Conservation (phyloP, 2,113 vertebrate species). For the Plestiodon gilberti region DNA sequence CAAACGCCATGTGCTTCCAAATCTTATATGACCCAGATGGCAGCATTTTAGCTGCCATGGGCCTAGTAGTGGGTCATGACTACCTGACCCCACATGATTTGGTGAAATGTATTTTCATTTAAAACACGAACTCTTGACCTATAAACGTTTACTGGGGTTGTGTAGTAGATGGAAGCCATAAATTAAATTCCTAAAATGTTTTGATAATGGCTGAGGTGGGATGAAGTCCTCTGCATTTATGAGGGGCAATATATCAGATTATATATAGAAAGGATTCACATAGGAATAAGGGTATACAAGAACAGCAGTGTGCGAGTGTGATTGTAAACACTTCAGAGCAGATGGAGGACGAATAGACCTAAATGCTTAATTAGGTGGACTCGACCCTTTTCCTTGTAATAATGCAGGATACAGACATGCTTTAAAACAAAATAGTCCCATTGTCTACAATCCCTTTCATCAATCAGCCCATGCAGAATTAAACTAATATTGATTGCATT, state of each 20-base stretch:
- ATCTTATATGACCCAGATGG: background rate
- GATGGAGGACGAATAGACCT: background rate
- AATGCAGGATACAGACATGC: background rate
- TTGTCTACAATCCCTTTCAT: background rate
- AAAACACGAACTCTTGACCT: background rate
- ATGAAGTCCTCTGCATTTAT: background rate
- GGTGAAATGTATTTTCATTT: constrained; percentile 29
- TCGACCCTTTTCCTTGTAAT: background rate
- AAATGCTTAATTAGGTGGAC: background rate
- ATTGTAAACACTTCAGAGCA: background rate
- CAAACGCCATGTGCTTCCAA: background rate
- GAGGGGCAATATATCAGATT: background rate
- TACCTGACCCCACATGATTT: background rate
- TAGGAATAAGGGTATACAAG: too few relatives aligned
- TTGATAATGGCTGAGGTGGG: background rate
- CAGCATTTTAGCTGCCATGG: background rate
- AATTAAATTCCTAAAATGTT: constrained; percentile 5
- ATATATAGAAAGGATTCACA: background rate
- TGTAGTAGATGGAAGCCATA: background rate
- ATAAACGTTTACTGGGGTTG: background rate
- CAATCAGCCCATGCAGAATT: background rate
- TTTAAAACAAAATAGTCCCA: background rate
- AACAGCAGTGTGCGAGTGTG: background rate
- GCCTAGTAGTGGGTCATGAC: background rate
- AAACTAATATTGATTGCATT: background rate